Evolutionary conservation across 2,113 vertebrate genomes (phyloP).

Genomic region (Pygoscelis antarcticus): DNA sequence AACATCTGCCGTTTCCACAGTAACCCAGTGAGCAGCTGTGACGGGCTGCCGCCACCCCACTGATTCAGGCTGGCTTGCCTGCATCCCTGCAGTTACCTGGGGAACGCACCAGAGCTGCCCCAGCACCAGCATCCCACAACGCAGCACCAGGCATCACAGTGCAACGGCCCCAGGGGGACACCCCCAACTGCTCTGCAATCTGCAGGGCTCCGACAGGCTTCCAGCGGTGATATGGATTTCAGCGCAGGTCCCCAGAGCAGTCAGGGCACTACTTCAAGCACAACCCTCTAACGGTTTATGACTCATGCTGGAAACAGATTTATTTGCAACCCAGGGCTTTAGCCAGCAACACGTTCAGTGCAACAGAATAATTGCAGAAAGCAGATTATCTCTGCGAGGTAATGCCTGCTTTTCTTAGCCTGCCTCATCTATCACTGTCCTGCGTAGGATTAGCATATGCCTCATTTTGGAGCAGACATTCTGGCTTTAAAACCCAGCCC

Average conservation of each 20-base stretch:
- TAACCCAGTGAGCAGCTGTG: neutral
- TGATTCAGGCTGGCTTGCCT: accelerated
- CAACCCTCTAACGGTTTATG: neutral
- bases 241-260: neutral
- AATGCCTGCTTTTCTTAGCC: constrained; percentile 29
- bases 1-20: neutral
- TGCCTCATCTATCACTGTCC: constrained; percentile 13
- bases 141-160: neutral
- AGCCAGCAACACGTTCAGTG: neutral
- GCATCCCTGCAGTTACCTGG: neutral
- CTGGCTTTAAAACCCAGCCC: constrained; percentile 5
- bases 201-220: neutral
- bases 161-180: neutral
- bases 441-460: neutral
- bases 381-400: neutral
- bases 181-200: neutral
- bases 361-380: neutral
- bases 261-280: neutral
- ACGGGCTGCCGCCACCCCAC: neutral
- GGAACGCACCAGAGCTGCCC: neutral
- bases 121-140: neutral
- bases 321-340: neutral
- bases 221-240: neutral
- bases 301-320: neutral
- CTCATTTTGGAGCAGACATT: constrained; percentile 5